Evolutionary conservation across 2,888 invertebrate species (phyloP).

Genomic region (Margaritifera margaritifera): DNA sequence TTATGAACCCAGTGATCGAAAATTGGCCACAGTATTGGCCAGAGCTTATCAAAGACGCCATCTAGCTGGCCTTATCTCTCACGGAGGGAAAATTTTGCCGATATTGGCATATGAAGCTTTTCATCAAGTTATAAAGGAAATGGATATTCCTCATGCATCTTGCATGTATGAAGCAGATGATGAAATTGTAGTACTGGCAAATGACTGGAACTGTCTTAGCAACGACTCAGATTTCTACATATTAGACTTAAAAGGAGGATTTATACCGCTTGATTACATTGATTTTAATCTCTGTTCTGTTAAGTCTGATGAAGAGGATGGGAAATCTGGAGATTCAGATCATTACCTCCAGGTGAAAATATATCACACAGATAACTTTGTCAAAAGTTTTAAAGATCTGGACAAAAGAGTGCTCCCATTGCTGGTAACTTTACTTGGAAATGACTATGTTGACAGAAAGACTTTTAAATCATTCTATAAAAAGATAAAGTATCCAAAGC

Average conservation of each 20-base stretch:
- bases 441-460: slow-evolving; percentile 82
- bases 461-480: slow-evolving; percentile 50
- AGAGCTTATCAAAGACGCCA: slow-evolving; percentile 51
- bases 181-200: slow-evolving; percentile 87
- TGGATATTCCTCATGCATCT: slow-evolving; percentile 80
- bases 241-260: slow-evolving; percentile 81
- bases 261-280: slow-evolving; percentile 80
- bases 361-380: slow-evolving; percentile 82
- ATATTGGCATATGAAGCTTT: slow-evolving; percentile 84
- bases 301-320: not conserved
- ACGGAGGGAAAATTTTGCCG: slow-evolving; percentile 77
- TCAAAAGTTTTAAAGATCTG: slow-evolving; percentile 79
- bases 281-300: slow-evolving; percentile 27
- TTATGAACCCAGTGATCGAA: slow-evolving; percentile 54
- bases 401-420: slow-evolving; percentile 82
- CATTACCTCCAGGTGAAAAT: slow-evolving; percentile 73
- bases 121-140: slow-evolving; percentile 79
- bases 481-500: not conserved
- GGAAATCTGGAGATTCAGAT: not conserved
- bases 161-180: slow-evolving; percentile 92
- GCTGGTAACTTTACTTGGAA: slow-evolving; percentile 87
- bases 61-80: slow-evolving; percentile 26
- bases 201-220: slow-evolving; percentile 85
- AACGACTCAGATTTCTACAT: slow-evolving; percentile 96
- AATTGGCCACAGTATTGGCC: slow-evolving; percentile 54